A percentile compares a stretch with the other conserved stretches of the same genome.
These are phyloP conservation scores for Dioctria linearis DNA, from an alignment of 2,888 invertebrate species.

Conservation along the genomic window DNA sequence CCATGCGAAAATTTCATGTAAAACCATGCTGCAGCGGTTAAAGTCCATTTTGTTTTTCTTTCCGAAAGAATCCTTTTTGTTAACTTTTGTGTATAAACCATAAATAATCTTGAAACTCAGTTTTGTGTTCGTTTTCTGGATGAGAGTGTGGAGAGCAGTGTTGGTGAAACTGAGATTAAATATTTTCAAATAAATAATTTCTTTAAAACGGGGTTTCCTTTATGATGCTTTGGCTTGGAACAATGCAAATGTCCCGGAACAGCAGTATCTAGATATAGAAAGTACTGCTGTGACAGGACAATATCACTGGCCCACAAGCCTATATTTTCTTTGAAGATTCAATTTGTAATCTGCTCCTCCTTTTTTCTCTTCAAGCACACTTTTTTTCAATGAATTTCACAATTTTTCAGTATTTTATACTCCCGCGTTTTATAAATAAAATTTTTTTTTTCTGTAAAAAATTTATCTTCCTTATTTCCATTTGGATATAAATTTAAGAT, in stretches of 20 bases:
- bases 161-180: constrained; percentile 52
- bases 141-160: constrained; percentile 57
- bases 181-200: not conserved
- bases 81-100: not conserved
- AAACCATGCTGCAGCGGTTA: constrained; percentile 14
- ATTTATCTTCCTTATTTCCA: not conserved
- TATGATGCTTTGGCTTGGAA: constrained; percentile 62
- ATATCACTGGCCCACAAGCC: constrained; percentile 80
- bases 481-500: not conserved
- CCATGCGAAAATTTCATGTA: constrained; percentile 17
- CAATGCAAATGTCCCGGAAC: constrained; percentile 91
- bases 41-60: not conserved
- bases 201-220: not conserved
- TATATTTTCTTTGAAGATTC: constrained; percentile 28
- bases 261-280: constrained; percentile 82
- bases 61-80: not conserved
- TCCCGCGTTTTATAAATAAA: not conserved
- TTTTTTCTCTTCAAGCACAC: not conserved
- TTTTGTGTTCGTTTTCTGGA: constrained; percentile 10
- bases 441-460: not conserved
- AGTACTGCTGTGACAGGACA: constrained; percentile 99
- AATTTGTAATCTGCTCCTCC: not conserved
- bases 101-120: not conserved
- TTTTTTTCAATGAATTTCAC: not conserved
- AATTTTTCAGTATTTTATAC: not conserved